These are phyloP conservation scores for Axea sp. DNA, from an alignment of 2,888 invertebrate species.

Conservation along the genomic window DNA sequence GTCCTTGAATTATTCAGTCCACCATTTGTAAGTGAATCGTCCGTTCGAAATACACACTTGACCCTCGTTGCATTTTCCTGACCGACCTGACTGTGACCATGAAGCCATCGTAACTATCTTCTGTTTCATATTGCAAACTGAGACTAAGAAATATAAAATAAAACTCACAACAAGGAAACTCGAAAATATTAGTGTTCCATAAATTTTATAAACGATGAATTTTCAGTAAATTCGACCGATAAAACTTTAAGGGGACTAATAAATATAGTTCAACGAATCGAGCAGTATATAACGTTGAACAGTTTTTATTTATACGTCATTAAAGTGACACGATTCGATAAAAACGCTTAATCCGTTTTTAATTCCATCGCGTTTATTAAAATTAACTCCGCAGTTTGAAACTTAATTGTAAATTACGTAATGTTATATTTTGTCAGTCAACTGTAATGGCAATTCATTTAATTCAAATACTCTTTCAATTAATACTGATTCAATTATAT, in stretches of 20 bases:
- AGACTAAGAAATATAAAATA: not conserved
- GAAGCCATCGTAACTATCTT: conserved; percentile 8
- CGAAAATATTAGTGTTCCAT: no score
- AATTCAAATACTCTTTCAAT: no score
- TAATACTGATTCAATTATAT: no score
- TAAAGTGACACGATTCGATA: conserved; percentile 3
- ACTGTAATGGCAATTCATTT: no score
- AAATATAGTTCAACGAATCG: not conserved
- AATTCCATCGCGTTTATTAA: conserved; percentile 19
- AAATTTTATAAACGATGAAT: conserved; percentile 1
- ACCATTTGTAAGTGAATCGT: conserved; percentile 47
- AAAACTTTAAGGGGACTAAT: not conserved
- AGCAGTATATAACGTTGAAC: not conserved
- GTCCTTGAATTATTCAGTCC: conserved; percentile 50
- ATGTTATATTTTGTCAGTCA: not conserved
- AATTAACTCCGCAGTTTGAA: conserved; percentile 6
- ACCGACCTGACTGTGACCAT: not conserved
- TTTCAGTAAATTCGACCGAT: not conserved
- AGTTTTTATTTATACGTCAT: conserved; percentile 7
- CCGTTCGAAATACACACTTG: conserved; percentile 36
- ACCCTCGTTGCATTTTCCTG: conserved; percentile 38
- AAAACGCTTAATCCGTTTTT: conserved; percentile 16
- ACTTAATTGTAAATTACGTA: conserved; percentile 11
- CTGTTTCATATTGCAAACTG: not conserved
- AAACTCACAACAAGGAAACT: no score